A percentile compares a stretch with the other conserved stretches of the same genome.
These are phyloP conservation scores for Illadopsis cleaveri DNA, from an alignment of 2,113 vertebrate species.

Conservation along the genomic window DNA sequence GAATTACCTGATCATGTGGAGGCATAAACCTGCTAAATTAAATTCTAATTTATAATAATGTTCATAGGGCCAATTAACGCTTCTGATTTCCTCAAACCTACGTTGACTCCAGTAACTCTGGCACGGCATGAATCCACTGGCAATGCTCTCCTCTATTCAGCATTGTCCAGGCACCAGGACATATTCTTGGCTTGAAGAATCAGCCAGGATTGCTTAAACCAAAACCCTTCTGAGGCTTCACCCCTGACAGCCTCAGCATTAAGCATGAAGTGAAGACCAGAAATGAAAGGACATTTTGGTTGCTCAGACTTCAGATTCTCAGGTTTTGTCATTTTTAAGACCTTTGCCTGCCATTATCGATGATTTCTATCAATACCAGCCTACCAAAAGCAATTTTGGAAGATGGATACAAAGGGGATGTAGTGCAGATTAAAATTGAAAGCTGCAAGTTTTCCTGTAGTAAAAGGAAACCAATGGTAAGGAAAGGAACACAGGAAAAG, in stretches of 20 bases:
- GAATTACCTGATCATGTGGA: rapidly evolving
- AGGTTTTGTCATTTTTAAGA: neutral
- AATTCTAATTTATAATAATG: neutral
- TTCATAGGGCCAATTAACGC: too few relatives aligned
- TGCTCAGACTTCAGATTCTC: neutral
- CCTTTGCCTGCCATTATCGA: neutral
- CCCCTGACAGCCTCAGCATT: neutral
- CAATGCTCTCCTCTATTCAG: neutral
- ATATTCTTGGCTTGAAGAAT: neutral
- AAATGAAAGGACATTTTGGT: neutral
- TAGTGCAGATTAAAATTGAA: neutral
- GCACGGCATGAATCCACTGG: neutral
- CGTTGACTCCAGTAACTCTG: neutral
- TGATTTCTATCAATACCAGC: neutral
- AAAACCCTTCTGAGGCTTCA: neutral
- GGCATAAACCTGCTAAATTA: neutral
- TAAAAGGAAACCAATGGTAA: neutral
- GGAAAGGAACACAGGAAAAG: neutral
- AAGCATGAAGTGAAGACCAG: neutral
- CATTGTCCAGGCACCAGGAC: neutral
- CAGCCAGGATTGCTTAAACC: neutral
- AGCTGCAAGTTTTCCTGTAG: neutral
- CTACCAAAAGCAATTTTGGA: neutral
- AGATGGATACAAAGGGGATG: neutral
- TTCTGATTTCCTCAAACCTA: neutral